Conservation (phyloP, 2,888 invertebrate species). For the Xanthia icteritia region DNA sequence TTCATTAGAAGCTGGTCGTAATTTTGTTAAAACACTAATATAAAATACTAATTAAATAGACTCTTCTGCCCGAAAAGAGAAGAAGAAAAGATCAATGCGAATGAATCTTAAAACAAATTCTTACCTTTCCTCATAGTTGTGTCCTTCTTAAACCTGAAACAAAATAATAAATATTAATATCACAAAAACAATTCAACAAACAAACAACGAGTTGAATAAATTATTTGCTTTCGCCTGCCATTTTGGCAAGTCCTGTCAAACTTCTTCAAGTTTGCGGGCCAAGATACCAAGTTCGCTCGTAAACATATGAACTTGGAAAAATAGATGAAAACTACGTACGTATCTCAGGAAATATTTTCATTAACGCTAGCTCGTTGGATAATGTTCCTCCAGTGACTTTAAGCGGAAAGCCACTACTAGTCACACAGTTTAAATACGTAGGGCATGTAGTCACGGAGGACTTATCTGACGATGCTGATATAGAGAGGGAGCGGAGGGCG, state of each 20-base stretch:
- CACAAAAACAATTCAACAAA: slow-evolving; percentile 30
- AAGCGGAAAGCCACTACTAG: no score
- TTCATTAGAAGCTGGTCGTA: slow-evolving; percentile 1
- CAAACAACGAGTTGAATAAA: slow-evolving; percentile 53
- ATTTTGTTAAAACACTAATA: background rate
- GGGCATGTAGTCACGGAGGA: no score
- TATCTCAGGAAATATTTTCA: slow-evolving; percentile 32
- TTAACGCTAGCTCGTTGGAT: no score
- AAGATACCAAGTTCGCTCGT: slow-evolving; percentile 55
- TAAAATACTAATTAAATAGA: slow-evolving; percentile 20
- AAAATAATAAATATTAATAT: slow-evolving; percentile 68
- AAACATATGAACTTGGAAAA: slow-evolving; percentile 54
- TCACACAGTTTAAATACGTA: no score
- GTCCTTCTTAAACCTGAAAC: slow-evolving; percentile 85
- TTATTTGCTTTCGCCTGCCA: slow-evolving; percentile 47
- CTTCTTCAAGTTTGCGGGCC: slow-evolving; percentile 28
- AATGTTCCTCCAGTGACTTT: no score
- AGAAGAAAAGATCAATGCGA: slow-evolving; percentile 13
- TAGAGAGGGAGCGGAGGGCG: no score
- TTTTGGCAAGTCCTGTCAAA: slow-evolving; percentile 33
- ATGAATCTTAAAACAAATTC: slow-evolving; percentile 61
- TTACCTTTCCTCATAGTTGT: slow-evolving; percentile 86
- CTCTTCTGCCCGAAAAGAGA: slow-evolving; percentile 48
- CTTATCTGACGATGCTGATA: no score
- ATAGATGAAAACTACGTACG: slow-evolving; percentile 17